Conservation (phyloP, 2,113 vertebrate genomes). For the Peromyscus californicus region DNA sequence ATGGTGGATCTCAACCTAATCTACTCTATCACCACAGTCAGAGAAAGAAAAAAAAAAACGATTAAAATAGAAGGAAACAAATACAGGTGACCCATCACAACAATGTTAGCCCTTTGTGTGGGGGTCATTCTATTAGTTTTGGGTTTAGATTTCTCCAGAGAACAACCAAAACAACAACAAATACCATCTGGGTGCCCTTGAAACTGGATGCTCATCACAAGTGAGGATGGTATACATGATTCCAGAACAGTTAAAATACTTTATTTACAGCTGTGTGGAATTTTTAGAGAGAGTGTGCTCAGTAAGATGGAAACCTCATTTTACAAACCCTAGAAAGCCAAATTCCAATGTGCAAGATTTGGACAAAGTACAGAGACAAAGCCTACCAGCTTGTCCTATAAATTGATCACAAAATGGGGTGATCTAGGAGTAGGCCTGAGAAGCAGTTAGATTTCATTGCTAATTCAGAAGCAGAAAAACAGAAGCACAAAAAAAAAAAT, state of each 20-base stretch:
- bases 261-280: neutral
- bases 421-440: neutral
- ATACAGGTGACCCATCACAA: conserved; percentile 59
- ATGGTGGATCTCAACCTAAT: neutral
- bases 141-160: conserved; percentile 38
- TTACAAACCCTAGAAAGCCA: neutral
- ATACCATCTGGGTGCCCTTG: neutral
- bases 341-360: neutral
- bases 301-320: neutral
- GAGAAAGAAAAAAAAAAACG: conserved; percentile 70
- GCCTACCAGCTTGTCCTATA: neutral
- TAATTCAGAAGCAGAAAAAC: neutral
- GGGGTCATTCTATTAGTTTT: conserved; percentile 68
- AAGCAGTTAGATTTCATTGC: neutral
- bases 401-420: neutral
- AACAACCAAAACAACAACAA: conserved; percentile 46
- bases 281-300: neutral
- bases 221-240: neutral
- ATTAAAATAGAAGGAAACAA: conserved; percentile 52
- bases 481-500: neutral
- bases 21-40: neutral
- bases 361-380: neutral
- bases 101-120: neutral
- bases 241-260: neutral
- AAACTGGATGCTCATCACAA: neutral